Evolutionary conservation across 30 jellyfish, hydroid and myxozoan species (phyloP), one percentile per base, ranked within the genome.

Genomic region (Rhopilema esculentum): DNA sequence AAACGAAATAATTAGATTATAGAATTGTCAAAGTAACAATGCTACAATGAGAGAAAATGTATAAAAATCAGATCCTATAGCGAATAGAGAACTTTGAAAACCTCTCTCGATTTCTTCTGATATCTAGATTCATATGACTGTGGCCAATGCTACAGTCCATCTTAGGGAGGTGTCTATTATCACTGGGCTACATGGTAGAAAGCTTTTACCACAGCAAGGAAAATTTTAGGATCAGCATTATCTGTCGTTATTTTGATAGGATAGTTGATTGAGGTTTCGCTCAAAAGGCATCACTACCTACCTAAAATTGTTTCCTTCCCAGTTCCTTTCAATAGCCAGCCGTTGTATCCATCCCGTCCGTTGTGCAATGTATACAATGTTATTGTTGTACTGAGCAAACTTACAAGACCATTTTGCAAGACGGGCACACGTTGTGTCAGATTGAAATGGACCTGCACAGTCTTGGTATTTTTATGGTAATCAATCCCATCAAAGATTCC

Each of bases 281-380:
- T 0, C 20, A 21, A 27, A 18, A n/a, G 15, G 31, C 18, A 66
- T 0, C 1, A n/a, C 30, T 66, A 23, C 86, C 26, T 22, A 76
- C 86, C 86, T n/a, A 76, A 64, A 18, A 76, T 76, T 12, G 86
- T 49, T 51, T 76, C 86, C 24, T 30, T 51, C 1, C 86, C 86
- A 9, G 20, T 29, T 49, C 86, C 86, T 4, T 28, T 62, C 64
- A 76, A 26, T 64, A 4, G 16, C 72, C 72, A 76, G 8, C 72
- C 61, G 30, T 64, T 20, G 33, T 66, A 66, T 19, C 19, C 77
- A 51, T 25, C 86, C 17, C 26, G 26, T 15, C 73, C 67, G 27
- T 76, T 50, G 49, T 51, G 53, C 4, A 16, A 18, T 52, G 86
- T 32, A 26, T 32, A 76, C 17, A 76, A 62, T 12, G 74, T 76